Evolutionary conservation across 2,797 vertebrate species (phyloP).

Genomic region (Tragelaphus eurycerus): DNA sequence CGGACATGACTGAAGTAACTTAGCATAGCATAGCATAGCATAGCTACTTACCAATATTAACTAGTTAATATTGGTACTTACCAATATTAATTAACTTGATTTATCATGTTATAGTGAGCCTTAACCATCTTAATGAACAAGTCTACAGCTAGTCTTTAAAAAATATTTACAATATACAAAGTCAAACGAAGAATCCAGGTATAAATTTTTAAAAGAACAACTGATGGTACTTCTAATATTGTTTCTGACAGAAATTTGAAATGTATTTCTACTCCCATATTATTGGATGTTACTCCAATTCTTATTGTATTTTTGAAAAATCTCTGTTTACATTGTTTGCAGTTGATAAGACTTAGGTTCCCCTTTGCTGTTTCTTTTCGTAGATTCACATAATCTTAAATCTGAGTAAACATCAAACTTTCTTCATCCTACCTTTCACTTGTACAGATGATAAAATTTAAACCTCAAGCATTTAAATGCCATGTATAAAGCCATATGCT

Average conservation of each 20-base stretch:
- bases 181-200: neutral
- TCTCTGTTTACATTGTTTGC: neutral
- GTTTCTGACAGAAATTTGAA: neutral
- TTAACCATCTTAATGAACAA: neutral
- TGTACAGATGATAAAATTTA: neutral
- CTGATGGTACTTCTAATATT: neutral
- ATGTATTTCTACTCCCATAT: neutral
- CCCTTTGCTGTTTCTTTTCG: neutral
- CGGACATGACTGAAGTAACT: too few relatives aligned
- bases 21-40: too few relatives aligned
- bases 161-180: neutral
- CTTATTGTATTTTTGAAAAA: neutral
- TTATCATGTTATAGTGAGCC: neutral
- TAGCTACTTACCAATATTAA: neutral
- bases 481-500: neutral
- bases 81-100: neutral
- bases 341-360: neutral
- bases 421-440: neutral
- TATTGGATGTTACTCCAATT: neutral
- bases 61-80: neutral
- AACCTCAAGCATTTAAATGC: neutral
- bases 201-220: neutral
- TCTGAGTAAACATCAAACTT: neutral
- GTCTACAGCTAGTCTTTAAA: neutral
- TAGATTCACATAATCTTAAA: neutral